Base-by-base conservation (phyloP, 2,113 vertebrate genomes). In the Perccottus glenii region DNA sequence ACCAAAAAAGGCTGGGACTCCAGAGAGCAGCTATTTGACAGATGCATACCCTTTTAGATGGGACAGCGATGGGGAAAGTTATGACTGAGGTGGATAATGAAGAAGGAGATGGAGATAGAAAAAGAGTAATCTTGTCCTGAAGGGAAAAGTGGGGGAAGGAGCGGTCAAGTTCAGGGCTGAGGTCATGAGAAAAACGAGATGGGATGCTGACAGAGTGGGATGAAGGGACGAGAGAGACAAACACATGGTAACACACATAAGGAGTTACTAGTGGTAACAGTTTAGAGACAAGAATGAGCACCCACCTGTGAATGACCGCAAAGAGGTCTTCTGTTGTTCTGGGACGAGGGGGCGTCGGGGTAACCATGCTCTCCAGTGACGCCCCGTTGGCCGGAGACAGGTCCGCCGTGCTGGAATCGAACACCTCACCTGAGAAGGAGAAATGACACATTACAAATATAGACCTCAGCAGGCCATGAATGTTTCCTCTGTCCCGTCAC, bases 291-390 rank as follows among this genome's bases (percentile, higher is more conserved):
- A 36, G 46, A 27, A 48, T 36, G 59, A 32, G 45, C 96, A 98
- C 98, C 96, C 96, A 99, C 98, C 97, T 98, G 94, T 99, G 98
- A 87, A 99, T 99, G 66, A 90, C 96, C 48, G 98, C 97, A 57
- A 99, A 99, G 51, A 99, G 96, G 91, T 99, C 98, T 84, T 99
- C 97, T 0, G 96, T 98, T 70, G 98, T 99, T 70, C 96, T 93
- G 52, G 96, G 92, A 81, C 94, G 91, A 0, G 92, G 92, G 60
- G 96, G 94, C 55, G 94, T 91, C 67, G 97, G 96, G 65, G 95
- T 92, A 83, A 94, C 92, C 93, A 92, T 91, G 64, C 91, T 92
- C 1, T 92, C 87, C 1, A 48, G 48, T 9, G 80, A 81, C 3
- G 91, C 85, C 40, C 90, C 91, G 86, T 86, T 91, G 64, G 81